Evolutionary conservation across 1,140 invertebrate genomes (phyloP).

Genomic region (Propsilocerus akamusi): DNA sequence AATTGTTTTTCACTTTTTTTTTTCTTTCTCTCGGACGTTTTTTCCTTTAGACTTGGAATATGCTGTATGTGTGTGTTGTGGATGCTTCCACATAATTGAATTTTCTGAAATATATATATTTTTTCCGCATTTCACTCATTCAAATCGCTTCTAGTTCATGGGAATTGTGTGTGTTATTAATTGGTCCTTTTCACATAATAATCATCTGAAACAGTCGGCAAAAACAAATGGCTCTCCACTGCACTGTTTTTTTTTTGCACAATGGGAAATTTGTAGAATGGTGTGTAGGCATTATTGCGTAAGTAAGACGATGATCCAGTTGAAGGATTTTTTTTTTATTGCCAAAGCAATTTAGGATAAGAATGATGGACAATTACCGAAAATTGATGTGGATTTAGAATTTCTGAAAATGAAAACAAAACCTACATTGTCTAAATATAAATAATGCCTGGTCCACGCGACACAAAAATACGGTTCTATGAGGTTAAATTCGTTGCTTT

Average conservation of each 20-base stretch:
- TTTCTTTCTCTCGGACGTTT: not conserved
- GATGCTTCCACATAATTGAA: not conserved
- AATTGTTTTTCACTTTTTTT: not conserved
- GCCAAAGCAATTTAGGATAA: too few species aligned
- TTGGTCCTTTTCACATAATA: constrained; percentile 4
- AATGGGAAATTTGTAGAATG: not conserved
- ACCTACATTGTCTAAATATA: too few species aligned
- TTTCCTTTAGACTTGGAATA: not conserved
- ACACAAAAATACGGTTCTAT: too few species aligned
- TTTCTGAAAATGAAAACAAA: too few species aligned
- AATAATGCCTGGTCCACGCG: too few species aligned
- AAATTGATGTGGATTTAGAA: too few species aligned
- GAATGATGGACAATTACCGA: not conserved
- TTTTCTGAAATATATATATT: not conserved
- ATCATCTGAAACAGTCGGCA: not conserved
- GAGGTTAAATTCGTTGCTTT: too few species aligned
- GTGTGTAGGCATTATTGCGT: not conserved
- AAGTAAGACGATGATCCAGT: too few species aligned
- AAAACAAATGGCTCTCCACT: not conserved
- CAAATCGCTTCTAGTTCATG: constrained; percentile 1
- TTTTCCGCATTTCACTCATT: constrained; percentile 1
- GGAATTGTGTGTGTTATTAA: constrained; percentile 3
- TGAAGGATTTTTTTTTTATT: too few species aligned
- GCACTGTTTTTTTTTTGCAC: too few species aligned
- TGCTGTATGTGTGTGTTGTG: too few species aligned